Conservation (phyloP, 2,888 invertebrate species). For the Cephus pulcher region DNA sequence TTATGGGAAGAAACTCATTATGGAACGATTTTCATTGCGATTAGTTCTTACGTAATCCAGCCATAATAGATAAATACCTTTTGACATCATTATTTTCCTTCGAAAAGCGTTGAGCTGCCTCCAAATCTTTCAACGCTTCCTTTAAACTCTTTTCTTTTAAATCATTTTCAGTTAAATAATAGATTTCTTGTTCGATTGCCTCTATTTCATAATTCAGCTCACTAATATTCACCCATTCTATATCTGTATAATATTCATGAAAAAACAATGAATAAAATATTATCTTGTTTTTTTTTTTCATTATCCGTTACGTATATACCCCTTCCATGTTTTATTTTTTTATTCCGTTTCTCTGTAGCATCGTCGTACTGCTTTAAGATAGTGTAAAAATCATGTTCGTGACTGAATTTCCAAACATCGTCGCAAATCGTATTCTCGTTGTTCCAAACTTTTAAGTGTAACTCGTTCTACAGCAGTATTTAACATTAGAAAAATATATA, state of each 20-base stretch:
- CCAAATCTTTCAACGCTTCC: neutral
- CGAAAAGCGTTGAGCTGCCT: neutral
- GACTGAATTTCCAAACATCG: slow-evolving; percentile 41
- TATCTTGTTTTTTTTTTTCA: no score
- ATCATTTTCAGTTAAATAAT: neutral
- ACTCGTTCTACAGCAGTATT: slow-evolving; percentile 33
- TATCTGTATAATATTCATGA: no score
- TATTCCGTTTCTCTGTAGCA: neutral
- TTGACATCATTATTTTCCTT: neutral
- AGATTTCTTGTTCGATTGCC: neutral
- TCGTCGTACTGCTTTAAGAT: neutral
- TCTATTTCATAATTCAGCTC: neutral
- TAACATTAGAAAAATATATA: slow-evolving; percentile 11
- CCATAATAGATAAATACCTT: neutral
- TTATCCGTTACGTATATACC: no score
- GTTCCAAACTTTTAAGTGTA: slow-evolving; percentile 37
- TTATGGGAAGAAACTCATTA: no score
- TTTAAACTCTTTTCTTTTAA: neutral
- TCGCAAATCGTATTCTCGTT: slow-evolving; percentile 35
- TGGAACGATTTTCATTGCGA: neutral
- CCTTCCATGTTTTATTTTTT: neutral
- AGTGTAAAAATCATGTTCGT: slow-evolving; percentile 31
- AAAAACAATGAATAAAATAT: no score
- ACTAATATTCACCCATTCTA: neutral
- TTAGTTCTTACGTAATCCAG: neutral